Percentiles rank a stretch among this genome's conserved stretches.
Conservation (phyloP, 2,888 invertebrate genomes). For the Caenorhabditis becei region DNA sequence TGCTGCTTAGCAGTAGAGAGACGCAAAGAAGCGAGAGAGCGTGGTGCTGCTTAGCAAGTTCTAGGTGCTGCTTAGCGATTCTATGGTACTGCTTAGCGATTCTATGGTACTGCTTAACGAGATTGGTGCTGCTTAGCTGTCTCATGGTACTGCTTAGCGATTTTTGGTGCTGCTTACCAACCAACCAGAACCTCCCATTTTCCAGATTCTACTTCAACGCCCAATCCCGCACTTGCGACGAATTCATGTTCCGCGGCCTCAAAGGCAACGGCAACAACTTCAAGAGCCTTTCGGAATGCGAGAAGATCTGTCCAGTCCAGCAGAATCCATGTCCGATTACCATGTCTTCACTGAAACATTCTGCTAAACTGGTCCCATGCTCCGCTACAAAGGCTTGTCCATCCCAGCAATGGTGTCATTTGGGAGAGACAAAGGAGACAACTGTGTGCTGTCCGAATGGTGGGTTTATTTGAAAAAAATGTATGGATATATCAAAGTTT, state of each 20-base stretch:
- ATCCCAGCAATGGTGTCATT: conserved; percentile 78
- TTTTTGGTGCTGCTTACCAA: background rate
- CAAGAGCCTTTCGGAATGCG: conserved; percentile 71
- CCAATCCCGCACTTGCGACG: conserved; percentile 69
- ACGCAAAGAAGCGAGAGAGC: too few relatives aligned
- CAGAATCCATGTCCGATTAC: conserved; percentile 74
- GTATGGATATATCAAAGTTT: too few relatives aligned
- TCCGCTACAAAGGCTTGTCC: conserved; percentile 72
- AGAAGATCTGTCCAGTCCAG: conserved; percentile 74
- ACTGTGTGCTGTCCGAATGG: conserved; percentile 80
- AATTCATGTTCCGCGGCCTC: conserved; percentile 75
- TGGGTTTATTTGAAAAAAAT: conserved; percentile 20
- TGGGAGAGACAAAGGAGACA: conserved; percentile 74
- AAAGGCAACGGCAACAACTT: conserved; percentile 81
- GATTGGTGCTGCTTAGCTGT: too few relatives aligned
- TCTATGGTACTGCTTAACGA: too few relatives aligned
- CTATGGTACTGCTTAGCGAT: too few relatives aligned
- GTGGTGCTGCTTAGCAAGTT: too few relatives aligned
- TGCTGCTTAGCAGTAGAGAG: too few relatives aligned
- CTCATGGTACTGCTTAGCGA: too few relatives aligned
- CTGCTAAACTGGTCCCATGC: conserved; percentile 64
- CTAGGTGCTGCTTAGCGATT: too few relatives aligned
- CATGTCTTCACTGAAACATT: conserved; percentile 66
- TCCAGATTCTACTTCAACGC: conserved; percentile 75
- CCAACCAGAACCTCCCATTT: background rate